These are phyloP conservation scores for Norana najaformis DNA, from an alignment of 2,888 invertebrate species.

Conservation along the genomic window DNA sequence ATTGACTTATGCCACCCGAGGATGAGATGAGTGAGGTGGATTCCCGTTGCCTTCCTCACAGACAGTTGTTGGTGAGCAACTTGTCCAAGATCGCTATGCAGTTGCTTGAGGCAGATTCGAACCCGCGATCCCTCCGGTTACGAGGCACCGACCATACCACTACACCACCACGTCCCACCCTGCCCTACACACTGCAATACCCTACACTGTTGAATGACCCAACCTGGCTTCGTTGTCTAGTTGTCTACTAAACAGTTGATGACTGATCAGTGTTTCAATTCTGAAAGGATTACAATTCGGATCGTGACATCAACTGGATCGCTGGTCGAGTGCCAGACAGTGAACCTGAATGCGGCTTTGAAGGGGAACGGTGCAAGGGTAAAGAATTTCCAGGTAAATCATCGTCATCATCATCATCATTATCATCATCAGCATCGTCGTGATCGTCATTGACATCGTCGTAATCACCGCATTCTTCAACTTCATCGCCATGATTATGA, in stretches of 20 bases:
- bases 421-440: slow-evolving; percentile 36
- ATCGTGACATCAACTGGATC: slow-evolving; percentile 69
- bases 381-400: slow-evolving; percentile 48
- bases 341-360: slow-evolving; percentile 83
- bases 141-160: too few species aligned
- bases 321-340: slow-evolving; percentile 75
- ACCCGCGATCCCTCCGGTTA: too few species aligned
- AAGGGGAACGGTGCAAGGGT: slow-evolving; percentile 74
- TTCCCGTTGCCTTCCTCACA: too few species aligned
- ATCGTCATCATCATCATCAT: slow-evolving; percentile 30
- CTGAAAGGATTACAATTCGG: neutral
- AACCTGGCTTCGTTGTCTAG: neutral
- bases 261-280: neutral
- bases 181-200: too few species aligned
- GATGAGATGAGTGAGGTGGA: too few species aligned
- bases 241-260: neutral
- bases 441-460: slow-evolving; percentile 34
- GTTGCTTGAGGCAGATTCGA: too few species aligned
- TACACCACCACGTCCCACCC: too few species aligned
- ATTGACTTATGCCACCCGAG: too few species aligned
- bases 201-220: too few species aligned
- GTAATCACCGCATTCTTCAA: slow-evolving; percentile 35
- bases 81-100: too few species aligned
- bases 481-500: slow-evolving; percentile 32
- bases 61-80: too few species aligned